A percentile compares a stretch with the other conserved stretches of the same genome.
These are phyloP conservation scores for Symphodus melops DNA, from an alignment of 2,113 vertebrate genomes.

Conservation along the genomic window DNA sequence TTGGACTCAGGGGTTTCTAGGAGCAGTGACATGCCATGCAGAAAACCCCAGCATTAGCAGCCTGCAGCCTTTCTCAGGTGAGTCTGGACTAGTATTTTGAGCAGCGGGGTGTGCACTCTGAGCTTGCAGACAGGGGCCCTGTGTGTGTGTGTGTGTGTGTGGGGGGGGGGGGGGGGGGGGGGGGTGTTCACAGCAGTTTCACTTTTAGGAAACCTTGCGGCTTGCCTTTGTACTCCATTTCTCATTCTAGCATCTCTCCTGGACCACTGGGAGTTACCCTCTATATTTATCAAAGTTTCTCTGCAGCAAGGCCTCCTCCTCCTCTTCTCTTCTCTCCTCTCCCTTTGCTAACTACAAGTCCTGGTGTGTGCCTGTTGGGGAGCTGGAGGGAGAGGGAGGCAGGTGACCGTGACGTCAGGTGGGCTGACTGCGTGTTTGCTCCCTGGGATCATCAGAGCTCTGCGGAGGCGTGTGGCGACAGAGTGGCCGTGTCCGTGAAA, in stretches of 20 bases:
- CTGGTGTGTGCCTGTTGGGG: neutral
- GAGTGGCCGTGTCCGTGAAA: slow-evolving; percentile 48
- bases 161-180: slow-evolving; percentile 13
- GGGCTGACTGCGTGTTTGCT: slow-evolving; percentile 37
- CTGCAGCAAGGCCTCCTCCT: slow-evolving; percentile 4
- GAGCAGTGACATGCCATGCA: slow-evolving; percentile 33
- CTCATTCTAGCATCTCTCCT: slow-evolving; percentile 56
- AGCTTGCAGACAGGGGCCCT: slow-evolving; percentile 45
- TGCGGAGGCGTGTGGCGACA: slow-evolving; percentile 53
- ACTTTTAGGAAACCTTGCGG: slow-evolving; percentile 47
- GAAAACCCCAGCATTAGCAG: slow-evolving; percentile 45
- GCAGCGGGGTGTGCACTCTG: slow-evolving; percentile 29
- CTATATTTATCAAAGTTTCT: slow-evolving; percentile 68
- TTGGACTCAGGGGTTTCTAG: slow-evolving; percentile 48
- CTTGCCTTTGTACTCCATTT: slow-evolving; percentile 67
- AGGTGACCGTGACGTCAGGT: slow-evolving; percentile 30
- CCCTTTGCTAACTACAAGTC: neutral
- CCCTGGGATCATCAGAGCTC: slow-evolving; percentile 34
- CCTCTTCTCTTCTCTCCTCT: slow-evolving; percentile 5
- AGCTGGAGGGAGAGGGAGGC: slow-evolving; percentile 28
- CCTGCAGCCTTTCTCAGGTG: slow-evolving; percentile 31
- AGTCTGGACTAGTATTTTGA: slow-evolving; percentile 66
- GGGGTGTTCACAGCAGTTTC: slow-evolving; percentile 57
- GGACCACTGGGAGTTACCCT: slow-evolving; percentile 49
- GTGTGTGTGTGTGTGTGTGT: no score